Conservation (phyloP, 1,140 invertebrate genomes). For the Pollicipes pollicipes region DNA sequence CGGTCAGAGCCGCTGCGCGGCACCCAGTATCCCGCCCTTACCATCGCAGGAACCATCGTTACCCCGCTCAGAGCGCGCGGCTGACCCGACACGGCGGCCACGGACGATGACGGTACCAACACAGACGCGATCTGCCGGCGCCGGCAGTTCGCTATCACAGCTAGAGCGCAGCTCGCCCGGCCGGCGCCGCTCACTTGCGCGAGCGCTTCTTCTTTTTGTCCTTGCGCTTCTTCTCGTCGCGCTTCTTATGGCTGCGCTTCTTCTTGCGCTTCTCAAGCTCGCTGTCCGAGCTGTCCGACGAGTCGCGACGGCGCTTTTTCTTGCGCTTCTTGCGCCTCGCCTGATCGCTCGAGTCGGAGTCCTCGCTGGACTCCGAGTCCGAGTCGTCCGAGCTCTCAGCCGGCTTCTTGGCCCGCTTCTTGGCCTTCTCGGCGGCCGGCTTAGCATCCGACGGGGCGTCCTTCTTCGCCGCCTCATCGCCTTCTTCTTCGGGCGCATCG, state of each 20-base stretch:
- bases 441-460: background rate
- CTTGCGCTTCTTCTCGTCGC: background rate
- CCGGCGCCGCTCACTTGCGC: background rate
- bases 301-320: background rate
- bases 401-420: background rate
- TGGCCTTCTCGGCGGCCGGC: background rate
- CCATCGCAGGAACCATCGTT: no score
- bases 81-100: no score
- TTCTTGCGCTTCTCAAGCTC: background rate
- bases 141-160: background rate
- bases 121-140: background rate
- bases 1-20: no score
- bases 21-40: no score
- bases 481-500: background rate
- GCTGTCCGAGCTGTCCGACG: background rate
- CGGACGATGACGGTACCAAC: no score
- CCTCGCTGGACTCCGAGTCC: background rate
- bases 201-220: background rate
- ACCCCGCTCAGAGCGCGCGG: no score
- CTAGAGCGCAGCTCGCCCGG: background rate
- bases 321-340: background rate
- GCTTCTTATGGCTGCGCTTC: background rate
- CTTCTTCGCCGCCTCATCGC: background rate
- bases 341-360: background rate
- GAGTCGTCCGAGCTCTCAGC: background rate